phyloP scores from a whole-genome alignment of 2,797 vertebrate species.

The Simalia tracyae region DNA sequence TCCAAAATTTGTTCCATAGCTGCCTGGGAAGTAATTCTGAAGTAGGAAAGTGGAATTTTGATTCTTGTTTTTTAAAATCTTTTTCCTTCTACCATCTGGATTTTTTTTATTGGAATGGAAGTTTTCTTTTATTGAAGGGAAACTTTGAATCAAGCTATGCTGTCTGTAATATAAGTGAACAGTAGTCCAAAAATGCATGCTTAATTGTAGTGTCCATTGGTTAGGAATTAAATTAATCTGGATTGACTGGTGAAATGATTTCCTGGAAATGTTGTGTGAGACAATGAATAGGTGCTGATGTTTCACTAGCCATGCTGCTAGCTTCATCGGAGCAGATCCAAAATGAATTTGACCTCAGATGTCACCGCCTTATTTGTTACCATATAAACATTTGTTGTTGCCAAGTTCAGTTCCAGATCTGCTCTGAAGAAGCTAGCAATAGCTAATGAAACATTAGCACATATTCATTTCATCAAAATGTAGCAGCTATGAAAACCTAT shows the following conservation, averaged over 20 bases:
- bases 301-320: neutral
- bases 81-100: neutral
- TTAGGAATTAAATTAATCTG: neutral
- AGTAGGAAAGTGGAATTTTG: neutral
- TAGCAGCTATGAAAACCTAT: neutral
- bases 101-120: too few species aligned
- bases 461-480: neutral
- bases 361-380: neutral
- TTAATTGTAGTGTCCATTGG: neutral
- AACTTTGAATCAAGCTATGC: neutral
- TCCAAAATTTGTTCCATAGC: neutral
- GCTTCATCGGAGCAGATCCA: neutral
- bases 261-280: neutral
- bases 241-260: neutral
- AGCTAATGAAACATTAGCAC: neutral
- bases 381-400: neutral
- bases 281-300: neutral
- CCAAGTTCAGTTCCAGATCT: neutral
- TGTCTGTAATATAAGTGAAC: conserved; percentile 45
- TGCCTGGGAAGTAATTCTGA: neutral
- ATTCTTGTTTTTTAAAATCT: neutral
- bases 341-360: neutral
- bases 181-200: conserved; percentile 41
- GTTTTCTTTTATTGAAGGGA: neutral
- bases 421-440: neutral